A percentile compares a stretch with the other conserved stretches of the same genome.
Evolutionary conservation across 1,140 invertebrate species (phyloP).

Genomic region (Nephotettix cincticeps): DNA sequence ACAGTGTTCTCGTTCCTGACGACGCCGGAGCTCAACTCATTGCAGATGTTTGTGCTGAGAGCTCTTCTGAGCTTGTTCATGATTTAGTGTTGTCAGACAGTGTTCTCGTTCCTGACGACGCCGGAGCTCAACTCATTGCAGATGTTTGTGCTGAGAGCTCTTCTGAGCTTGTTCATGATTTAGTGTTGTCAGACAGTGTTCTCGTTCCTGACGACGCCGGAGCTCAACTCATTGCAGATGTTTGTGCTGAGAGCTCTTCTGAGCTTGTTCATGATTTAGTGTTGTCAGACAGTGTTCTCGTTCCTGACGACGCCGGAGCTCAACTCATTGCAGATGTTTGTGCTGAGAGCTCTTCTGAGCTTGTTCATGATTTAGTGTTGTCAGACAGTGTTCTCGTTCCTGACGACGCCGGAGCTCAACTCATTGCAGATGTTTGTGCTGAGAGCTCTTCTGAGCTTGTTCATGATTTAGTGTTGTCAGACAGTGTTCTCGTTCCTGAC

Average conservation of each 20-base stretch:
- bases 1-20: not conserved
- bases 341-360: not conserved
- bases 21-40: not conserved
- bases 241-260: not conserved
- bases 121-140: not conserved
- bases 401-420: not conserved
- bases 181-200: slow-evolving; percentile 26
- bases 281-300: not conserved
- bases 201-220: not conserved
- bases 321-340: not conserved
- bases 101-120: not conserved
- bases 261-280: not conserved
- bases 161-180: too few species aligned
- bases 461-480: slow-evolving; percentile 31
- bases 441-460: too few species aligned
- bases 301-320: not conserved
- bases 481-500: slow-evolving; percentile 32
- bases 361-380: not conserved
- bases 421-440: slow-evolving; percentile 1
- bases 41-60: too few species aligned
- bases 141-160: too few species aligned
- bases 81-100: slow-evolving; percentile 28
- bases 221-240: not conserved
- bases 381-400: not conserved
- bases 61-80: too few species aligned